These are phyloP conservation scores for Halictus ligatus DNA, from an alignment of 2,888 invertebrate species.

Conservation along the genomic window DNA sequence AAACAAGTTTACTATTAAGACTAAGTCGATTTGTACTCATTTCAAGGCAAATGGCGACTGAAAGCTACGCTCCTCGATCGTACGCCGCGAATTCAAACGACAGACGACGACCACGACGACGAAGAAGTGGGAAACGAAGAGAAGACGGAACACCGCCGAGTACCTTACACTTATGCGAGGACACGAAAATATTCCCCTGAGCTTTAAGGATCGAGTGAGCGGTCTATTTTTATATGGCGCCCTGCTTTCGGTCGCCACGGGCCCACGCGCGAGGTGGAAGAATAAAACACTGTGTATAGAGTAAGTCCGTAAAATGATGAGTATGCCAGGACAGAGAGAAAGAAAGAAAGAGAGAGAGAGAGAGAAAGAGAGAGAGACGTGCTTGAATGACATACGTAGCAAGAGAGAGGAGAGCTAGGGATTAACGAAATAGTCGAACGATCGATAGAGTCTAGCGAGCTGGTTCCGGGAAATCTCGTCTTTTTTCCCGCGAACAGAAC, in stretches of 20 bases:
- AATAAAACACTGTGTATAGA: slow-evolving; percentile 44
- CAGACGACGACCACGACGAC: neutral
- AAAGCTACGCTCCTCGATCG: slow-evolving; percentile 49
- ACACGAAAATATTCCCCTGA: neutral
- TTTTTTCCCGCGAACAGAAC: slow-evolving; percentile 70
- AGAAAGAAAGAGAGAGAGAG: too few relatives aligned
- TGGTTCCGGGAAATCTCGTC: slow-evolving; percentile 19
- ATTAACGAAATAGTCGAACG: slow-evolving; percentile 13
- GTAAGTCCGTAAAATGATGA: slow-evolving; percentile 52
- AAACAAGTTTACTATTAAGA: slow-evolving; percentile 47
- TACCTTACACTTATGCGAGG: neutral
- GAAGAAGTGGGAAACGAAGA: too few relatives aligned
- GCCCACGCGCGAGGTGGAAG: slow-evolving; percentile 21
- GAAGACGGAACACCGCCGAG: too few relatives aligned
- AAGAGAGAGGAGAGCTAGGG: neutral
- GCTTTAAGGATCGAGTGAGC: slow-evolving; percentile 14
- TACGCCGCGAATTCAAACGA: slow-evolving; percentile 1
- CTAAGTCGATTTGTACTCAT: slow-evolving; percentile 49
- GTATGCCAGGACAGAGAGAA: neutral
- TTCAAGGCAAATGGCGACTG: slow-evolving; percentile 71
- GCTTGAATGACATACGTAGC: neutral
- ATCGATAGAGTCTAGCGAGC: slow-evolving; percentile 9
- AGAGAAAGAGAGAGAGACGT: too few relatives aligned
- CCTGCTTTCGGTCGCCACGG: slow-evolving; percentile 69
- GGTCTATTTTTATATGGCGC: slow-evolving; percentile 65